Evolutionary conservation across 92 coral and sea anemone genomes (phyloP).

Genomic region (Metridium senile): DNA sequence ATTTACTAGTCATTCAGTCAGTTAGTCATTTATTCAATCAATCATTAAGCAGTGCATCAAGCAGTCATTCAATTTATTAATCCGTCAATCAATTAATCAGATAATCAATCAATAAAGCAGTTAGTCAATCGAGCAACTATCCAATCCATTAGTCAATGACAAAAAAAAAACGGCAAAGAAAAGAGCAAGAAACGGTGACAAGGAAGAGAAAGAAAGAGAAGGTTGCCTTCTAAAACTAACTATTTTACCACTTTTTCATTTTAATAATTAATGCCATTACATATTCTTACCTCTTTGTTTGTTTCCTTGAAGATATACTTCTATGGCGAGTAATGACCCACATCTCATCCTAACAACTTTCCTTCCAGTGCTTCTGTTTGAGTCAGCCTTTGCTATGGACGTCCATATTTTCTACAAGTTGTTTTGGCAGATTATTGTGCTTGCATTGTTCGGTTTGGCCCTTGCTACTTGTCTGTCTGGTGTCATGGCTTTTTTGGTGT

Average conservation of each 20-base stretch:
- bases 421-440: slow-evolving; percentile 89
- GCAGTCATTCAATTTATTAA: background rate
- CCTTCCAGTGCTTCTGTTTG: slow-evolving; percentile 96
- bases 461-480: slow-evolving; percentile 82
- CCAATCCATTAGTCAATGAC: too few relatives aligned
- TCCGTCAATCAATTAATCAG: too few relatives aligned
- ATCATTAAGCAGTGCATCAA: background rate
- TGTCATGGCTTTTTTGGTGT: slow-evolving; percentile 94
- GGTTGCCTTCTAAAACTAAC: too few relatives aligned
- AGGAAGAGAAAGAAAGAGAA: too few relatives aligned
- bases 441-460: slow-evolving; percentile 93
- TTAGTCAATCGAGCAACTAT: too few relatives aligned
- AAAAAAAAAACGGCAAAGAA: too few relatives aligned
- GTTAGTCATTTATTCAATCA: background rate
- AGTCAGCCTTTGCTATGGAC: slow-evolving; percentile 99
- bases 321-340: slow-evolving; percentile 88
- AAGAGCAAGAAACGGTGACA: too few relatives aligned
- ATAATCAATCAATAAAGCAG: too few relatives aligned
- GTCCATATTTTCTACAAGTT: slow-evolving; percentile 96
- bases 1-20: too few relatives aligned
- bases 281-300: background rate
- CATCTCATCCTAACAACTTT: slow-evolving; percentile 94
- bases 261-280: too few relatives aligned
- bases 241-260: too few relatives aligned
- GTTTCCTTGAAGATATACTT: slow-evolving; percentile 65